Percentiles rank a stretch among this genome's conserved stretches.
phyloP scores from a whole-genome alignment of 2,888 invertebrate species.

The Frankliniella intonsa region DNA sequence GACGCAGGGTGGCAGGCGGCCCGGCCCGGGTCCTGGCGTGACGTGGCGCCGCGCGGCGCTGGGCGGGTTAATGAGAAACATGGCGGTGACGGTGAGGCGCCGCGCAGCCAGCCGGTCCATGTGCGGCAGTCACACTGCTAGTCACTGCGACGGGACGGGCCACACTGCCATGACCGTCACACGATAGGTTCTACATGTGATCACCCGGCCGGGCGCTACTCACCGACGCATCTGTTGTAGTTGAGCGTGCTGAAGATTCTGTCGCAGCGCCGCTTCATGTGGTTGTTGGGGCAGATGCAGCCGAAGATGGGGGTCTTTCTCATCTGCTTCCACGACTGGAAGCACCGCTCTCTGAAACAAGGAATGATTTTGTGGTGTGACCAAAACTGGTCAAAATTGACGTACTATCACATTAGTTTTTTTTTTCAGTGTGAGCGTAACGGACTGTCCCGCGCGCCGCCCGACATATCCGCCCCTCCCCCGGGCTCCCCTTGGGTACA shows the following conservation, averaged over 20 bases:
- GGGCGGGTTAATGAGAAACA: neutral
- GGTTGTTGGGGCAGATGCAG: slow-evolving; percentile 86
- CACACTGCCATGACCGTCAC: too few species aligned
- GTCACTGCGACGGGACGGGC: too few species aligned
- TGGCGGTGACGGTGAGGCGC: neutral
- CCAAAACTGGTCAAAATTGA: too few species aligned
- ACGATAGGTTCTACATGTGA: too few species aligned
- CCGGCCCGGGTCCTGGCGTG: too few species aligned
- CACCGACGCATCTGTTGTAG: slow-evolving; percentile 91
- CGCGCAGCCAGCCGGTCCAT: too few species aligned
- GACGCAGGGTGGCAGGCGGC: too few species aligned
- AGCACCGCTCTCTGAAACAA: slow-evolving; percentile 70
- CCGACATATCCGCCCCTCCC: neutral
- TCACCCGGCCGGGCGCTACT: too few species aligned
- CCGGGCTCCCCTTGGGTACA: neutral
- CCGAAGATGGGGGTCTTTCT: slow-evolving; percentile 86
- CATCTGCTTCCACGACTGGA: slow-evolving; percentile 82
- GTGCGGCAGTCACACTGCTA: neutral
- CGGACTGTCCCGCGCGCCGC: neutral
- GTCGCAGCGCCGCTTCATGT: slow-evolving; percentile 82
- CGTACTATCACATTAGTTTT: too few species aligned
- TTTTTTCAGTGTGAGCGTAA: too few species aligned
- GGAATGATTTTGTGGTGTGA: too few species aligned
- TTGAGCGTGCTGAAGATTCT: slow-evolving; percentile 83
- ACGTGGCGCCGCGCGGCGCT: too few species aligned